These are phyloP conservation scores for Microdon myrmicae DNA, from an alignment of 2,888 invertebrate species.

Conservation along the genomic window DNA sequence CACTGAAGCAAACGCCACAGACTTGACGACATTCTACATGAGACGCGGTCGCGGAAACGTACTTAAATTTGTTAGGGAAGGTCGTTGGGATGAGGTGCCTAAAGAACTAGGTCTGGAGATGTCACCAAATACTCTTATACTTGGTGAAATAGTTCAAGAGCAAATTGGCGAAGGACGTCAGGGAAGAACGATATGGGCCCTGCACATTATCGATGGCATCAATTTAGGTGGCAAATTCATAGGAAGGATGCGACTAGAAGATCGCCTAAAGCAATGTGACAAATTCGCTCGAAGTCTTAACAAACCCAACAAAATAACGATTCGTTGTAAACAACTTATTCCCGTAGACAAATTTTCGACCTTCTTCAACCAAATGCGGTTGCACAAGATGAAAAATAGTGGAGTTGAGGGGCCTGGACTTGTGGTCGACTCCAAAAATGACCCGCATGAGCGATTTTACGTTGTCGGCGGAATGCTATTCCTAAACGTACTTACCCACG, in stretches of 20 bases:
- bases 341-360: slow-evolving; percentile 57
- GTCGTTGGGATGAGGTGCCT: slow-evolving; percentile 69
- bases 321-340: slow-evolving; percentile 62
- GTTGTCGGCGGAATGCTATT: slow-evolving; percentile 65
- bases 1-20: slow-evolving; percentile 59
- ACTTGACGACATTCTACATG: slow-evolving; percentile 63
- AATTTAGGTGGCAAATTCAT: slow-evolving; percentile 78
- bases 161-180: slow-evolving; percentile 71
- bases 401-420: slow-evolving; percentile 60
- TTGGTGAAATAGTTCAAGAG: slow-evolving; percentile 79
- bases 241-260: slow-evolving; percentile 70
- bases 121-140: slow-evolving; percentile 77
- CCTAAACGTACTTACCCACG: slow-evolving; percentile 60
- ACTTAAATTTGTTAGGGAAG: slow-evolving; percentile 70
- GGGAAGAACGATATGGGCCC: slow-evolving; percentile 69
- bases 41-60: slow-evolving; percentile 66
- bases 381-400: slow-evolving; percentile 63
- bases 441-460: slow-evolving; percentile 59
- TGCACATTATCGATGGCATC: slow-evolving; percentile 84
- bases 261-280: slow-evolving; percentile 65
- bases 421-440: slow-evolving; percentile 56
- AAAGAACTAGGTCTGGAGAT: slow-evolving; percentile 71
- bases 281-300: slow-evolving; percentile 64
- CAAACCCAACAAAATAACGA: slow-evolving; percentile 61
- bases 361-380: slow-evolving; percentile 62